phyloP scores from a whole-genome alignment of 2,797 vertebrate genomes.

The Coluber constrictor region DNA sequence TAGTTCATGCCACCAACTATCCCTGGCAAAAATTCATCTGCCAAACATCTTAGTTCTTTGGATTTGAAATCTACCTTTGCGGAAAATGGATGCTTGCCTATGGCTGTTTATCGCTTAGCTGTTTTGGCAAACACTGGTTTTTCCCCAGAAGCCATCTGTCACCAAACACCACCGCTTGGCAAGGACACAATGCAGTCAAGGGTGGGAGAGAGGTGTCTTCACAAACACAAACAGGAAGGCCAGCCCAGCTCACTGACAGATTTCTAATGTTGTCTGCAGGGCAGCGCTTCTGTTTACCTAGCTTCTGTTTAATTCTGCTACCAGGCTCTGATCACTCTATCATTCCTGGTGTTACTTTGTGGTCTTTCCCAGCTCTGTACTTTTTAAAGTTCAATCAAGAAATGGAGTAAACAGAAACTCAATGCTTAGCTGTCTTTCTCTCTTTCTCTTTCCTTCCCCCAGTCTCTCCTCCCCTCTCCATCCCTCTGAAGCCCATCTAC shows the following conservation, averaged over 20 bases:
- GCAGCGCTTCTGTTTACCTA: constrained; percentile 39
- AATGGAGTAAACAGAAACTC: constrained; percentile 40
- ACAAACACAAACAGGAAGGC: constrained; percentile 47
- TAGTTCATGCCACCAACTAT: neutral
- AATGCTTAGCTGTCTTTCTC: neutral
- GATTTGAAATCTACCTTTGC: neutral
- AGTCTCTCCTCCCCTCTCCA: neutral
- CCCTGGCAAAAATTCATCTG: neutral
- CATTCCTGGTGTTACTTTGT: constrained; percentile 31
- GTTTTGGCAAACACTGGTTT: constrained; percentile 14
- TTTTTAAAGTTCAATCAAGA: constrained; percentile 10
- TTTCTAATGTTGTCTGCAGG: neutral
- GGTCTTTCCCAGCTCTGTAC: constrained; percentile 15
- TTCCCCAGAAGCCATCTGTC: constrained; percentile 43
- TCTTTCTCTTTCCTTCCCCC: neutral
- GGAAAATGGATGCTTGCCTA: constrained; percentile 8
- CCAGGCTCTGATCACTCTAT: constrained; percentile 20
- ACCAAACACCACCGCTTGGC: constrained; percentile 9
- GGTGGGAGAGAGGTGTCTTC: constrained; percentile 5
- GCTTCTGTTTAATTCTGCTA: constrained; percentile 7
- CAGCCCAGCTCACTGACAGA: constrained; percentile 8
- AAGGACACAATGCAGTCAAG: neutral
- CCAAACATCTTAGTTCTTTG: neutral
- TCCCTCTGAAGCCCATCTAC: neutral
- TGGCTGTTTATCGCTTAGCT: constrained; percentile 22